These are phyloP conservation scores for Stegodyphus dumicola DNA, from an alignment of 1,140 invertebrate genomes.

Conservation along the genomic window DNA sequence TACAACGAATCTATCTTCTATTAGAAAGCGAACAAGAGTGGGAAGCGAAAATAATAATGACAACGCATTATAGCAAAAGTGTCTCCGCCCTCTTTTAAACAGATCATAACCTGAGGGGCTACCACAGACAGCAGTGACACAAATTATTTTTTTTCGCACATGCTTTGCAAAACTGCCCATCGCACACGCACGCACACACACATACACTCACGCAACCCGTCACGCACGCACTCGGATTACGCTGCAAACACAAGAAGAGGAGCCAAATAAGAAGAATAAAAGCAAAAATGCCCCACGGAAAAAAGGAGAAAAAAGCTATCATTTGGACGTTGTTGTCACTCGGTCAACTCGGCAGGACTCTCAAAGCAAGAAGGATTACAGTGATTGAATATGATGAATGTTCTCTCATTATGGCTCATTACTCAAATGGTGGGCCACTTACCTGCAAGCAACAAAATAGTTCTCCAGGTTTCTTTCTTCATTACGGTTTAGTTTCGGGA, in stretches of 20 bases:
- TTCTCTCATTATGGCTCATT: conserved; percentile 55
- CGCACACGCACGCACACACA: neutral
- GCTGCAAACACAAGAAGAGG: neutral
- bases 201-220: conserved; percentile 8
- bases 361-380: conserved; percentile 42
- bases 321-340: conserved; percentile 36
- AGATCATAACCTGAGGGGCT: conserved; percentile 5
- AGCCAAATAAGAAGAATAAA: neutral
- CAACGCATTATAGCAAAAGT: neutral
- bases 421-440: conserved; percentile 53
- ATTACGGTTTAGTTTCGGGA: conserved; percentile 23
- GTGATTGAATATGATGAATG: conserved; percentile 60
- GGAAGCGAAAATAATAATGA: neutral
- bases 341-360: conserved; percentile 15
- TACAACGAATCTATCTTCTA: too few relatives aligned
- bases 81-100: conserved; percentile 8
- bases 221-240: conserved; percentile 12
- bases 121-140: conserved; percentile 15
- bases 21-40: too few relatives aligned
- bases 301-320: conserved; percentile 7
- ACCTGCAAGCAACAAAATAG: conserved; percentile 46
- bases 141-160: conserved; percentile 27
- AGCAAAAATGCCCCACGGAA: neutral
- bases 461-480: conserved; percentile 37
- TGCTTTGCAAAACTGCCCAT: conserved; percentile 1